Percentiles rank a stretch among this genome's conserved stretches.
Conservation (phyloP, 2,888 invertebrate species). For the Alentia gelatinosa region DNA sequence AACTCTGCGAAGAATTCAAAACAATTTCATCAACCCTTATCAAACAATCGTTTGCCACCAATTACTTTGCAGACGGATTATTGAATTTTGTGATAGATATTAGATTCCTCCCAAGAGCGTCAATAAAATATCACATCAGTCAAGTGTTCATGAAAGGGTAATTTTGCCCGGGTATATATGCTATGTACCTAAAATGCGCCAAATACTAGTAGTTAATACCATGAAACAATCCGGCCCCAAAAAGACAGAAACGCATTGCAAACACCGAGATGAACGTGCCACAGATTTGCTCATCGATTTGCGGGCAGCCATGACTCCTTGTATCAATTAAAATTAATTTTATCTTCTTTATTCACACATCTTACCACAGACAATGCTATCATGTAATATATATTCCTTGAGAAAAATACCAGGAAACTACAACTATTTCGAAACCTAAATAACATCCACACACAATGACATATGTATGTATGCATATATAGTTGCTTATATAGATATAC, state of each 20-base stretch:
- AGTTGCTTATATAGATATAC: not conserved
- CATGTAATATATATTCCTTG: not conserved
- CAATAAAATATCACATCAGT: too few relatives aligned
- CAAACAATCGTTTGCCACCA: too few relatives aligned
- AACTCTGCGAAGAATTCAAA: too few relatives aligned
- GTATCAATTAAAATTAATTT: not conserved
- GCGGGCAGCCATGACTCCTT: not conserved
- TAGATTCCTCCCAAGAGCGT: too few relatives aligned
- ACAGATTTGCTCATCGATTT: not conserved
- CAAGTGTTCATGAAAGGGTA: not conserved
- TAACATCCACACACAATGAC: not conserved
- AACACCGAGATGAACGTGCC: too few relatives aligned
- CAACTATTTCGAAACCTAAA: not conserved
- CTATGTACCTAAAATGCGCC: not conserved
- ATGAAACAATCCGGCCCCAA: not conserved
- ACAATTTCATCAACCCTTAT: too few relatives aligned
- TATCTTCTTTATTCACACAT: not conserved
- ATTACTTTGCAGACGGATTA: too few relatives aligned
- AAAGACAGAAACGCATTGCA: too few relatives aligned
- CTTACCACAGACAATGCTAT: slow-evolving; percentile 31
- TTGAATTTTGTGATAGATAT: too few relatives aligned
- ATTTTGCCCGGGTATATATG: too few relatives aligned
- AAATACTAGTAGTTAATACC: too few relatives aligned
- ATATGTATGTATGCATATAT: slow-evolving; percentile 15
- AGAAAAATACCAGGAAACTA: slow-evolving; percentile 15